Conservation (phyloP, 2,113 vertebrate genomes). For the Corapipo altera region DNA sequence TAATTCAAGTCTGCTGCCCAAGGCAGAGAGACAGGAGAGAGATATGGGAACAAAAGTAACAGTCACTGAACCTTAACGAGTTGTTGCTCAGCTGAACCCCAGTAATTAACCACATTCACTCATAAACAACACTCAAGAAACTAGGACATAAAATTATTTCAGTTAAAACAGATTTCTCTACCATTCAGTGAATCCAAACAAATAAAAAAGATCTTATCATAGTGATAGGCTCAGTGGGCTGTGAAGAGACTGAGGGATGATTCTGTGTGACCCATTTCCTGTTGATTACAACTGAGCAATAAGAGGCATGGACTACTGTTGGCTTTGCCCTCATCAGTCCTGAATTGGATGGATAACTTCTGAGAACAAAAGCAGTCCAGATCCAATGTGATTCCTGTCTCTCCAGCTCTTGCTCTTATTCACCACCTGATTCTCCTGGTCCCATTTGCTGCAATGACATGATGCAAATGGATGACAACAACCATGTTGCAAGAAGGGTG, state of each 20-base stretch:
- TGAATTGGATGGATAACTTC: background rate
- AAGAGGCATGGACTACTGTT: background rate
- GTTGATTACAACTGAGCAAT: background rate
- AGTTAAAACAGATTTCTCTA: background rate
- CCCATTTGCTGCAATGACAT: background rate
- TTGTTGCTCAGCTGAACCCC: background rate
- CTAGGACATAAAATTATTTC: background rate
- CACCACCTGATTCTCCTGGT: background rate
- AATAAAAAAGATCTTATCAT: background rate
- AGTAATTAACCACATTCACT: slow-evolving; percentile 25
- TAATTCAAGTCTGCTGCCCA: slow-evolving; percentile 24
- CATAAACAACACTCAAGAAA: background rate
- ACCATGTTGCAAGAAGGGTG: background rate
- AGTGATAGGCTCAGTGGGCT: background rate
- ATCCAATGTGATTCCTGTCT: background rate
- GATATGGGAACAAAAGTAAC: background rate
- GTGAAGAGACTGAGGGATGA: background rate
- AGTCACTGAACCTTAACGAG: background rate
- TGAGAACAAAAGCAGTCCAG: background rate
- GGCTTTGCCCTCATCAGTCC: background rate
- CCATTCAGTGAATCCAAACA: background rate
- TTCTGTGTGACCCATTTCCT: background rate
- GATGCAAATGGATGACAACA: background rate
- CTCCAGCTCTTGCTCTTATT: background rate
- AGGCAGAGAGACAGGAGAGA: background rate